phyloP scores from a whole-genome alignment of 2,888 invertebrate genomes.

The Nebria brevicollis region DNA sequence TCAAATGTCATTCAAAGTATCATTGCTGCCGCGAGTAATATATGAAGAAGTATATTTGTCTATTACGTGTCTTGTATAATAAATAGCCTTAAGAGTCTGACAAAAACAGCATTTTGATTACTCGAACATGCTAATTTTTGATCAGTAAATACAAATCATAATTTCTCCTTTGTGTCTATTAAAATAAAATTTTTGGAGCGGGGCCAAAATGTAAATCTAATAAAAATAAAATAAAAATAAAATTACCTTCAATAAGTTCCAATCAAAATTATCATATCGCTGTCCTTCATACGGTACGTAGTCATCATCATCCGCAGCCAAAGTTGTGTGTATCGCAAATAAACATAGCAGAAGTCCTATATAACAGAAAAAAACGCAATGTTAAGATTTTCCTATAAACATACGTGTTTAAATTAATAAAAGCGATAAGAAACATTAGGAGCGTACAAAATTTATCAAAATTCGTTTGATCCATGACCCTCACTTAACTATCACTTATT shows the following conservation, averaged over 20 bases:
- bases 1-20: too few relatives aligned
- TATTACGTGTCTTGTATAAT: too few relatives aligned
- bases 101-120: too few relatives aligned
- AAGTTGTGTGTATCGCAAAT: conserved; percentile 11
- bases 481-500: conserved; percentile 3
- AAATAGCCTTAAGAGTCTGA: too few relatives aligned
- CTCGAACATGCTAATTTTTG: background rate
- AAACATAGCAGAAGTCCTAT: conserved; percentile 36
- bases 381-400: conserved; percentile 20
- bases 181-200: too few relatives aligned
- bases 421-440: background rate
- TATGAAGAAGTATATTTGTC: too few relatives aligned
- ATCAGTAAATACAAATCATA: background rate
- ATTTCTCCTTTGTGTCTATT: too few relatives aligned
- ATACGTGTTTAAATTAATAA: background rate
- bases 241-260: conserved; percentile 73
- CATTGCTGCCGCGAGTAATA: too few relatives aligned
- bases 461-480: background rate
- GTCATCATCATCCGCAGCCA: conserved; percentile 21
- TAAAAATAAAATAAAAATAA: too few relatives aligned
- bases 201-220: background rate
- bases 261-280: conserved; percentile 70
- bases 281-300: conserved; percentile 26
- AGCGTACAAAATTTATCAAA: background rate
- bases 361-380: conserved; percentile 24